Evolutionary conservation across 2,888 invertebrate genomes (phyloP).

Genomic region (Branchinecta sandiegonensis): DNA sequence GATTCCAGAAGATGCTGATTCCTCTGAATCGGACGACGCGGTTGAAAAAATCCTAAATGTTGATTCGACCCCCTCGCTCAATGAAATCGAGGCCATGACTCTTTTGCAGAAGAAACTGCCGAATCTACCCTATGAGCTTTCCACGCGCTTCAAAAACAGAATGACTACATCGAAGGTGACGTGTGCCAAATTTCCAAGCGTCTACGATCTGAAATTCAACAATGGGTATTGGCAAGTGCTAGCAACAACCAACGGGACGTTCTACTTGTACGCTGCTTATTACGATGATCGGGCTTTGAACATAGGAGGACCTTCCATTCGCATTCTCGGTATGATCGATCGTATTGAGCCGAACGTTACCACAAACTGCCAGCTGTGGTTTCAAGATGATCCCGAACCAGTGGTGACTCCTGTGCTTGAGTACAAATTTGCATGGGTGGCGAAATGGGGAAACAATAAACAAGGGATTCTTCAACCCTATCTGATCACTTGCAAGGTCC

Average conservation of each 20-base stretch:
- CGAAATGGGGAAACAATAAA: constrained; percentile 33
- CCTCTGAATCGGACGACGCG: too few species aligned
- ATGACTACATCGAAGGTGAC: constrained; percentile 47
- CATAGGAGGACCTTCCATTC: constrained; percentile 28
- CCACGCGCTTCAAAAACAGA: constrained; percentile 66
- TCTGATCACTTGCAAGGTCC: constrained; percentile 32
- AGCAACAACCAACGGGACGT: constrained; percentile 62
- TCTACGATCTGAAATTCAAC: too few species aligned
- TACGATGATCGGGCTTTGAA: constrained; percentile 31
- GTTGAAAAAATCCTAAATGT: not conserved
- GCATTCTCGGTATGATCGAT: constrained; percentile 34
- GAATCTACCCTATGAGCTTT: constrained; percentile 67
- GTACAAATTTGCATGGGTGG: constrained; percentile 33
- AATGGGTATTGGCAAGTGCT: constrained; percentile 62
- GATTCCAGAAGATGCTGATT: too few species aligned
- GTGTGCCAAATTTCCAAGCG: constrained; percentile 46
- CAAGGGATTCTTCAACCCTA: constrained; percentile 33
- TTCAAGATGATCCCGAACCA: constrained; percentile 26
- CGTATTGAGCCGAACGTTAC: constrained; percentile 30
- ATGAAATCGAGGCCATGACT: constrained; percentile 33
- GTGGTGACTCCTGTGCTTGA: constrained; percentile 23
- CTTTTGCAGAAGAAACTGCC: constrained; percentile 56
- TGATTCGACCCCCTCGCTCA: not conserved
- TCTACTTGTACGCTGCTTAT: constrained; percentile 34
- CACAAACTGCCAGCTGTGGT: constrained; percentile 31